These are phyloP conservation scores for Lanistes nyassanus DNA, from an alignment of 1,140 invertebrate species.

Conservation along the genomic window DNA sequence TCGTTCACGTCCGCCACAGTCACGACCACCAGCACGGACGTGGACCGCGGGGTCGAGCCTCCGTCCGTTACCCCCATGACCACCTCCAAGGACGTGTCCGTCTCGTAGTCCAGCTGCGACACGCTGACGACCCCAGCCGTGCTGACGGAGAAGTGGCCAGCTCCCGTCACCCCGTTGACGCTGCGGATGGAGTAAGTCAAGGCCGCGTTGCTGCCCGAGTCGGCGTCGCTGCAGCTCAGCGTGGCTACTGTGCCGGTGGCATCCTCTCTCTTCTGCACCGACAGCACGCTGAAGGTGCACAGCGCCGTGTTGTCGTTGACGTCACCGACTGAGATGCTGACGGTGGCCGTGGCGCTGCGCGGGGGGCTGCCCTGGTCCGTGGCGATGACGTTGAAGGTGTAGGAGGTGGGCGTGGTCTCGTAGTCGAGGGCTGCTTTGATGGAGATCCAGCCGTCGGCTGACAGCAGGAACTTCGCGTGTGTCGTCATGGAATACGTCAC, in stretches of 20 bases:
- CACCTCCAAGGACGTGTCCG: slow-evolving; percentile 23
- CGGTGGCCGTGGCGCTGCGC: slow-evolving; percentile 27
- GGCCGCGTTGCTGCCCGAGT: slow-evolving; percentile 31
- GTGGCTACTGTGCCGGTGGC: slow-evolving; percentile 23
- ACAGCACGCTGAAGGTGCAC: slow-evolving; percentile 34
- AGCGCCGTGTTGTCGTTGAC: slow-evolving; percentile 48
- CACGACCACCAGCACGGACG: slow-evolving; percentile 39
- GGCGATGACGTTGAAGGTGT: slow-evolving; percentile 25
- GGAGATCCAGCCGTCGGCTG: slow-evolving; percentile 34
- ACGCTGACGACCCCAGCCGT: slow-evolving; percentile 19
- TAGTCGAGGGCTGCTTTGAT: slow-evolving; percentile 30
- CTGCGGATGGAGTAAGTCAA: slow-evolving; percentile 39
- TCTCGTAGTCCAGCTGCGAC: slow-evolving; percentile 45
- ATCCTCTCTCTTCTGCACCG: slow-evolving; percentile 30
- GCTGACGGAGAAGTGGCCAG: slow-evolving; percentile 1
- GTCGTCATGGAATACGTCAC: slow-evolving; percentile 37
- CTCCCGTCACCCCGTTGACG: slow-evolving; percentile 33
- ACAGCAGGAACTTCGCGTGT: slow-evolving; percentile 40
- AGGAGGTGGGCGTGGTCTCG: slow-evolving; percentile 17
- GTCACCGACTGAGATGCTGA: slow-evolving; percentile 42
- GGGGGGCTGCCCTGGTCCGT: slow-evolving; percentile 32
- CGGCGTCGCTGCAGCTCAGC: slow-evolving; percentile 43
- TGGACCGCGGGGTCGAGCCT: slow-evolving; percentile 2
- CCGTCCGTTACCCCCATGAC: slow-evolving; percentile 24
- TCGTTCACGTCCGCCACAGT: slow-evolving; percentile 50